phyloP scores from a whole-genome alignment of 2,797 vertebrate species.

The Xyrichtys novacula region DNA sequence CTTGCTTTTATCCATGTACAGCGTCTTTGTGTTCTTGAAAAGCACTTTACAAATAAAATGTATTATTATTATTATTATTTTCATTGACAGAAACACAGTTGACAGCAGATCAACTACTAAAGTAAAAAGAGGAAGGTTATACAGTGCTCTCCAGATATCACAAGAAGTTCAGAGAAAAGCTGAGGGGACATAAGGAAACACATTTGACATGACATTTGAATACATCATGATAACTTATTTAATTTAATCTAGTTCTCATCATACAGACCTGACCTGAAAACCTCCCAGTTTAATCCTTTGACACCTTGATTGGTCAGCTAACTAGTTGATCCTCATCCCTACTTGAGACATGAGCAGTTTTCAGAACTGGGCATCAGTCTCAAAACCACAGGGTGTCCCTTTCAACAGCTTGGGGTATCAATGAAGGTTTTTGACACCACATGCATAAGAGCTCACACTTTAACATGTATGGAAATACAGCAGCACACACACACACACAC shows the following conservation, averaged over 20 bases:
- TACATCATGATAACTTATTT: slow-evolving; percentile 4
- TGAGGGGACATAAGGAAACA: not conserved
- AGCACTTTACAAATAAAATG: too few species aligned
- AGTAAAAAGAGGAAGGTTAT: not conserved
- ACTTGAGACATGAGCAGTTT: slow-evolving; percentile 25
- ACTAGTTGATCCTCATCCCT: slow-evolving; percentile 19
- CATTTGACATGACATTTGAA: not conserved
- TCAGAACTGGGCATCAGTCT: slow-evolving; percentile 39
- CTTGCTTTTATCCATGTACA: too few species aligned
- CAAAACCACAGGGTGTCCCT: slow-evolving; percentile 46
- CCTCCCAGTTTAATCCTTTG: too few species aligned
- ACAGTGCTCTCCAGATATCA: not conserved
- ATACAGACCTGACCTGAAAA: too few species aligned
- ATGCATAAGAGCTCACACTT: not conserved
- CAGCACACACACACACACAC: slow-evolving; percentile 33
- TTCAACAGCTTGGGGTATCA: slow-evolving; percentile 53
- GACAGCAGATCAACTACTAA: not conserved
- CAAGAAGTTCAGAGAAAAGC: not conserved
- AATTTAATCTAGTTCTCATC: too few species aligned
- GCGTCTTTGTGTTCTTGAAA: too few species aligned
- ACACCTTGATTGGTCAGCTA: too few species aligned
- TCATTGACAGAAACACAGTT: not conserved
- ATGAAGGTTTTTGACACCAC: slow-evolving; percentile 42
- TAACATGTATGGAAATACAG: not conserved
- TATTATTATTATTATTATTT: too few species aligned